Evolutionary conservation across 2,888 invertebrate genomes (phyloP).

Genomic region (Nysson spinosus): DNA sequence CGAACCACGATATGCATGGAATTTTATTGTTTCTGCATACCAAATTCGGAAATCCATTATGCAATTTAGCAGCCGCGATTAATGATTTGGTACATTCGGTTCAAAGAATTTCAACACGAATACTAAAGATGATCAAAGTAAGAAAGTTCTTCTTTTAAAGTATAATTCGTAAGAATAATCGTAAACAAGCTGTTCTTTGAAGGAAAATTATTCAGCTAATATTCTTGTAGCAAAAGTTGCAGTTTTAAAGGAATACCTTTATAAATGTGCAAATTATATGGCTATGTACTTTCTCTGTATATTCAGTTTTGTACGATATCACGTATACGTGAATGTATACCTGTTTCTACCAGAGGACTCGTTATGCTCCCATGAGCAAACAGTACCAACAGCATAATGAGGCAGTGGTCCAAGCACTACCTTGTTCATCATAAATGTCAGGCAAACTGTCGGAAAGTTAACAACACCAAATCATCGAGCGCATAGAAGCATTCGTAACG

Average conservation of each 20-base stretch:
- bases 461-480: constrained; percentile 48
- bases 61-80: too few species aligned
- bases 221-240: too few species aligned
- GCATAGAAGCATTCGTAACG: constrained; percentile 19
- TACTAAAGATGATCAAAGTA: too few species aligned
- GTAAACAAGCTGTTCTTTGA: too few species aligned
- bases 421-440: constrained; percentile 53
- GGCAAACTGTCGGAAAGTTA: constrained; percentile 54
- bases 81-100: too few species aligned
- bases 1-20: constrained; percentile 21
- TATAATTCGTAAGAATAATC: too few species aligned
- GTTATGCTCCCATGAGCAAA: constrained; percentile 42
- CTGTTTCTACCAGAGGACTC: constrained; percentile 6
- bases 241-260: not conserved
- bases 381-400: constrained; percentile 34
- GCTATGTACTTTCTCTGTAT: not conserved
- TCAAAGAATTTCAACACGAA: too few species aligned
- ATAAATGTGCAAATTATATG: not conserved
- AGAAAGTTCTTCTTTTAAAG: too few species aligned
- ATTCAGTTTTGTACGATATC: not conserved
- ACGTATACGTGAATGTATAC: not conserved
- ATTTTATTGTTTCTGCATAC: too few species aligned
- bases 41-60: too few species aligned
- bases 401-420: constrained; percentile 26
- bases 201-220: too few species aligned